A percentile compares a stretch with the other conserved stretches of the same genome.
Evolutionary conservation across 2,888 invertebrate species (phyloP).

Genomic region (Hermaeophaga mercurialis): DNA sequence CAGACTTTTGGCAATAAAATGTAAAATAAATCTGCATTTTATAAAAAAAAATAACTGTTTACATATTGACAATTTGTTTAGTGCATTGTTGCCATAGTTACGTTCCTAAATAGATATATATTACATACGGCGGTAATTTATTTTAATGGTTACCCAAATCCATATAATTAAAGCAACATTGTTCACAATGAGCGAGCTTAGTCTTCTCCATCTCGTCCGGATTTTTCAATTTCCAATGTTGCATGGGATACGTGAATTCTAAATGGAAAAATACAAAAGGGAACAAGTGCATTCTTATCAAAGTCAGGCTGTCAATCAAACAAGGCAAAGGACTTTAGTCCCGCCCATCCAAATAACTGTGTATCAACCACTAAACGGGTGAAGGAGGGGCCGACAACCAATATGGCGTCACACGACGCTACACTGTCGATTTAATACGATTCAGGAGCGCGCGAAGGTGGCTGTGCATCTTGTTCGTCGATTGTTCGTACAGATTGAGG

Average conservation of each 20-base stretch:
- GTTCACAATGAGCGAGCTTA: too few species aligned
- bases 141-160: too few species aligned
- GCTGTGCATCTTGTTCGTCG: neutral
- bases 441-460: neutral
- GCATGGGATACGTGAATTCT: conserved; percentile 11
- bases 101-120: too few species aligned
- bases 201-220: too few species aligned
- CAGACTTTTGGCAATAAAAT: too few species aligned
- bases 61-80: too few species aligned
- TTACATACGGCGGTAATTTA: too few species aligned
- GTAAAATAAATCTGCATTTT: too few species aligned
- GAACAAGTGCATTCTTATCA: conserved; percentile 50
- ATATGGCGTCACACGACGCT: conserved; percentile 53
- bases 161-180: too few species aligned
- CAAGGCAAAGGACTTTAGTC: conserved; percentile 39
- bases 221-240: conserved; percentile 13
- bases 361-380: conserved; percentile 43
- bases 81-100: too few species aligned
- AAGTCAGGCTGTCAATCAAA: conserved; percentile 53
- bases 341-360: conserved; percentile 45
- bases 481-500: too few species aligned
- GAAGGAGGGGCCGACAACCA: conserved; percentile 52
- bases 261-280: conserved; percentile 23
- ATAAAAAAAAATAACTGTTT: too few species aligned
- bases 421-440: neutral